Conservation (phyloP, 2,888 invertebrate species). For the Plebejus argus region DNA sequence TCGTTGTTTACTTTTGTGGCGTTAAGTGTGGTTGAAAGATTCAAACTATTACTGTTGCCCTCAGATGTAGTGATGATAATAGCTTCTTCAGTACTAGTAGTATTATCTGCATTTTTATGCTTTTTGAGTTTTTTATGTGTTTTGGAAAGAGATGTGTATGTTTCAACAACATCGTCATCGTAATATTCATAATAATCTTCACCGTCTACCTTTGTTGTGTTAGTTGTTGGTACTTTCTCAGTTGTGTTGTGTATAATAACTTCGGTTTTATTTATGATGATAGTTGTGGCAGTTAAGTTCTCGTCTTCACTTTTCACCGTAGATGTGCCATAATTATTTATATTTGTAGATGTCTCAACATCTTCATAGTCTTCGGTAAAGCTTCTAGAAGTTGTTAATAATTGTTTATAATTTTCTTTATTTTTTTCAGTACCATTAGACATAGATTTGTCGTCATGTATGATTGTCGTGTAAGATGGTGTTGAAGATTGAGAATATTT, state of each 20-base stretch:
- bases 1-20: not conserved
- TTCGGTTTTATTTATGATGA: not conserved
- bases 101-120: not conserved
- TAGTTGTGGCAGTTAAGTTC: not conserved
- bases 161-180: not conserved
- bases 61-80: not conserved
- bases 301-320: not conserved
- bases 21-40: not conserved
- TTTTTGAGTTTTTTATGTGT: not conserved
- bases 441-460: not conserved
- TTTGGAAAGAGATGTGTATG: not conserved
- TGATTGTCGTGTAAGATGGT: not conserved
- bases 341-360: slow-evolving; percentile 1
- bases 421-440: not conserved
- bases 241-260: not conserved
- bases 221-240: not conserved
- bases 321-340: not conserved
- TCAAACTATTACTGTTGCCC: not conserved
- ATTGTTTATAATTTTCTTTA: not conserved
- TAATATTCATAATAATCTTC: slow-evolving; percentile 18
- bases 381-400: not conserved
- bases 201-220: not conserved
- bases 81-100: not conserved
- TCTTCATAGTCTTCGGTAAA: not conserved
- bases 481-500: not conserved